A percentile compares a stretch with the other conserved stretches of the same genome.
phyloP scores from a whole-genome alignment of 2,797 vertebrate species.

The Amblyopsis hoosieri region DNA sequence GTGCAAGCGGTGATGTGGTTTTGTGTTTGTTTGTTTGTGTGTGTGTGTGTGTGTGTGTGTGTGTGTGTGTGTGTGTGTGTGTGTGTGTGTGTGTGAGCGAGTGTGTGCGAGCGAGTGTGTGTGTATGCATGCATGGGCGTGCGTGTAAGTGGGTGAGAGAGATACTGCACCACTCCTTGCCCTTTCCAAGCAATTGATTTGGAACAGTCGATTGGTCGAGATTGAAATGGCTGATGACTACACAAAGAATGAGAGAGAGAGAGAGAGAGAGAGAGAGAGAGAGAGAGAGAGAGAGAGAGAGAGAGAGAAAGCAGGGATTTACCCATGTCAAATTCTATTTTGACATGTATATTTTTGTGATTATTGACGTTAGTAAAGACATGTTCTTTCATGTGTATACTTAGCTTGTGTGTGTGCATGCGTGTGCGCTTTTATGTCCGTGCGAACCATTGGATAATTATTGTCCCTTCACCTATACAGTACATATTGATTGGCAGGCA shows the following conservation, averaged over 20 bases:
- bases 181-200: slow-evolving; percentile 40
- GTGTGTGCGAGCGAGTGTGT: slow-evolving; percentile 21
- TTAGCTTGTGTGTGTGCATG: neutral
- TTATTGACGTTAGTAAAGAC: neutral
- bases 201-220: slow-evolving; percentile 28
- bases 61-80: slow-evolving; percentile 15
- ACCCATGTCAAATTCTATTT: neutral
- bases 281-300: neutral
- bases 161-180: slow-evolving; percentile 26
- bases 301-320: neutral
- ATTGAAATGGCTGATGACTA: slow-evolving; percentile 35
- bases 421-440: slow-evolving; percentile 8
- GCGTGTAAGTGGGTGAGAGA: neutral
- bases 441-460: neutral
- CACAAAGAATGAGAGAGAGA: slow-evolving; percentile 14
- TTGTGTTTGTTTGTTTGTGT: slow-evolving; percentile 16
- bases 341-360: neutral
- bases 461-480: neutral
- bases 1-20: too few species aligned
- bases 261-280: neutral
- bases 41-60: slow-evolving; percentile 17
- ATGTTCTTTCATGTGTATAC: neutral
- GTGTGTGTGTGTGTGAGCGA: slow-evolving; percentile 3
- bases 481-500: slow-evolving; percentile 4
- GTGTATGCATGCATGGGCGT: slow-evolving; percentile 7